Evolutionary conservation across 1,140 invertebrate species (phyloP).

Genomic region (Drosophila sp.): DNA sequence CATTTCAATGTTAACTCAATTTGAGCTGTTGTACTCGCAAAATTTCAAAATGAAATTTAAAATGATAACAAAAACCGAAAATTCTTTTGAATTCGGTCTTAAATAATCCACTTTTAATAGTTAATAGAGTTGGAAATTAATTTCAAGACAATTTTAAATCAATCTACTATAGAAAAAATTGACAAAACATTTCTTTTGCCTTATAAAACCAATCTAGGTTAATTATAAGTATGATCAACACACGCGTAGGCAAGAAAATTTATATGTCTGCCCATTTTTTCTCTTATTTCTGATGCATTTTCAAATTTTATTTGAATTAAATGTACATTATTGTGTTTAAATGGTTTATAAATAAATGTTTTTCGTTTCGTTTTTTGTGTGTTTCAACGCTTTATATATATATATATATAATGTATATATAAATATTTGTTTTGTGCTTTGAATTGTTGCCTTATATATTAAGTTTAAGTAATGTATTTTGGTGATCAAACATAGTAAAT

Average conservation of each 20-base stretch:
- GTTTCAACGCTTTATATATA: constrained; percentile 64
- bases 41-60: no score
- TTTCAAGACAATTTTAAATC: no score
- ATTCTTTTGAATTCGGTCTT: no score
- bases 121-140: no score
- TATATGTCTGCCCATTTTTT: neutral
- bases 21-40: no score
- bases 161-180: no score
- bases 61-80: no score
- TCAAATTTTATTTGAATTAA: constrained; percentile 81
- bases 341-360: constrained; percentile 67
- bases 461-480: constrained; percentile 49
- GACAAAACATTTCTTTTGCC: no score
- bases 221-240: no score
- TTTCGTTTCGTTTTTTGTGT: constrained; percentile 36
- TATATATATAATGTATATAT: constrained; percentile 23
- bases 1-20: neutral
- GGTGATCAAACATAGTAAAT: constrained; percentile 58
- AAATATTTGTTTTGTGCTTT: constrained; percentile 25
- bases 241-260: neutral
- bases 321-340: constrained; percentile 74
- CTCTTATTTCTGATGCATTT: constrained; percentile 70
- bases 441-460: constrained; percentile 61
- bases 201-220: no score
- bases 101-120: no score